These are phyloP conservation scores for Dipodomys stephensi DNA, from an alignment of 2,113 vertebrate genomes.

Conservation along the genomic window DNA sequence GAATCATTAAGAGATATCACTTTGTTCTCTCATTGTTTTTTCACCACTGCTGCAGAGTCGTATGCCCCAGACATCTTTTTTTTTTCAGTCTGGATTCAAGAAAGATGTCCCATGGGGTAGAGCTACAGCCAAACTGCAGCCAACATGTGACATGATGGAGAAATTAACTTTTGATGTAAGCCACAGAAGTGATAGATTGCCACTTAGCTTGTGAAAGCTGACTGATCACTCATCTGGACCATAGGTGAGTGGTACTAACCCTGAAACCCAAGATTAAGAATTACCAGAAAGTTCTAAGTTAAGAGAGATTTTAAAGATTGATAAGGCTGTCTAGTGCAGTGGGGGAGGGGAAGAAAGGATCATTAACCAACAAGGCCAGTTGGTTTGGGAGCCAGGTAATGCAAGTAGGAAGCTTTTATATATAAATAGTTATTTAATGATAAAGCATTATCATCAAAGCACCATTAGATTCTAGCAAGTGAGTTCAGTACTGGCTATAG, in stretches of 20 bases:
- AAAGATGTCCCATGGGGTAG: not conserved
- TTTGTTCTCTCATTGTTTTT: not conserved
- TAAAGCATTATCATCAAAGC: not conserved
- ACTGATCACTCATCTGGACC: not conserved
- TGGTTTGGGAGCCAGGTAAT: not conserved
- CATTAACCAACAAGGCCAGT: not conserved
- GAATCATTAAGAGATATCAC: not conserved
- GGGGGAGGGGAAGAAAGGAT: not conserved
- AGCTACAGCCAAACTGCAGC: not conserved
- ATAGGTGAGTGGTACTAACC: not conserved
- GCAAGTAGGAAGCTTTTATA: not conserved
- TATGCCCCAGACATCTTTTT: not conserved
- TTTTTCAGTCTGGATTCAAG: not conserved
- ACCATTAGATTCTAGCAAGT: not conserved
- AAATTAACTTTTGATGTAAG: not conserved
- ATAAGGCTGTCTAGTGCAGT: not conserved
- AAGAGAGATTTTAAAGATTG: not conserved
- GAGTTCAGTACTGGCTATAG: not conserved
- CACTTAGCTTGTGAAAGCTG: not conserved
- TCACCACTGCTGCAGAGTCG: not conserved
- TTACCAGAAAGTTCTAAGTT: not conserved
- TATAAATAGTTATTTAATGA: conserved; percentile 5
- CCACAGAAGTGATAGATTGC: not conserved
- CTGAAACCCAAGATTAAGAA: not conserved
- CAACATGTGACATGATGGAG: not conserved